These are phyloP conservation scores for Synanthedon formicaeformis DNA, from an alignment of 2,888 invertebrate genomes.

Conservation along the genomic window DNA sequence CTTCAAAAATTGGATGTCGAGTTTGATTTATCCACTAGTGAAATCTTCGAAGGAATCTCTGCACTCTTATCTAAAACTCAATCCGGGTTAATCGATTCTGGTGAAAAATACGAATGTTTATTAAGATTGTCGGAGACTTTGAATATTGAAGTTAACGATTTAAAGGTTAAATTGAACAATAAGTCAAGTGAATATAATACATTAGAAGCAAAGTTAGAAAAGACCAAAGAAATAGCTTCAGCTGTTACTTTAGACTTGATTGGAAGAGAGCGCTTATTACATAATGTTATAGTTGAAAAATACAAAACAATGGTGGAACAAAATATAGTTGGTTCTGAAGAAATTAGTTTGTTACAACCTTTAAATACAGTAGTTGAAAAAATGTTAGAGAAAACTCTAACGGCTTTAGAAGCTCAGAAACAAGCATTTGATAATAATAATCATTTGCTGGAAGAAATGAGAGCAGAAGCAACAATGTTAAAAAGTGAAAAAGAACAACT, in stretches of 20 bases:
- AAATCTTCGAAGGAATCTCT: constrained; percentile 29
- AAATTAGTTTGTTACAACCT: constrained; percentile 23
- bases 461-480: constrained; percentile 19
- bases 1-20: constrained; percentile 36
- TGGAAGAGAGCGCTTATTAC: constrained; percentile 34
- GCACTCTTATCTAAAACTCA: constrained; percentile 25
- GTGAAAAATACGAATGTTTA: constrained; percentile 22
- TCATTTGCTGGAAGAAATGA: constrained; percentile 20
- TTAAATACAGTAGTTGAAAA: constrained; percentile 20
- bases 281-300: constrained; percentile 23
- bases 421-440: constrained; percentile 11
- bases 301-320: constrained; percentile 27
- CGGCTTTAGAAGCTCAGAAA: constrained; percentile 9
- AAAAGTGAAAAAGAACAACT: constrained; percentile 18
- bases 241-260: constrained; percentile 49
- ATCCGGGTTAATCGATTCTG: constrained; percentile 20
- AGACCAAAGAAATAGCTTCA: constrained; percentile 41
- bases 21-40: constrained; percentile 25
- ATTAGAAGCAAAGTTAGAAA: constrained; percentile 38
- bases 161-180: constrained; percentile 26
- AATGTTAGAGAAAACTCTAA: constrained; percentile 20
- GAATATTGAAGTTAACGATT: constrained; percentile 23
- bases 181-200: constrained; percentile 41
- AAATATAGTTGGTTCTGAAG: constrained; percentile 21
- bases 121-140: constrained; percentile 24